Evolutionary conservation across 2,888 invertebrate genomes (phyloP), one percentile per base, ranked within the genome.

Genomic region (Acrobasis consociella): DNA sequence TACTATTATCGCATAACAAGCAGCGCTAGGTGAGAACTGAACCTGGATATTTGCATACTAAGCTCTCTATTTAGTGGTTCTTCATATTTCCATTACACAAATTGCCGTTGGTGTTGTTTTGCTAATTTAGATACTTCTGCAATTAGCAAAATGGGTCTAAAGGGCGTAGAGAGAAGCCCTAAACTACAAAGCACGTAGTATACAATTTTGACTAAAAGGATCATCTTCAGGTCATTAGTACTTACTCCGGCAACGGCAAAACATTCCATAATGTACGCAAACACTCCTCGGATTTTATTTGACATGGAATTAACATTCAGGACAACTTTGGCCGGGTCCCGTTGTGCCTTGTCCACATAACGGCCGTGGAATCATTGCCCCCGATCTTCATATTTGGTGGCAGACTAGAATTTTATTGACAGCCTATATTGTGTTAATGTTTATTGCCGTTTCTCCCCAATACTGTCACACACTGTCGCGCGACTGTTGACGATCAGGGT

Each of bases 221-320:
- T 55, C 16, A 55, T 16, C 55, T 15, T 55, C 16, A 11, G 7
- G 39, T 56, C 9, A 11, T 10, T 17, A 42, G 2, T 56, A 46
- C 42, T 56, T 56, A 56, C 56, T 56, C 42, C 7, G 42, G 66
- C 74, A 78, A 78, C 79, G 70, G 80, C 71, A 73, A 62, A 52
- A 50, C 67, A 70, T 71, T 69, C 66, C 69, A 70, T 69, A 67
- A 62, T 68, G 68, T 72, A 67, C 69, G 46, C 64, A 62, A 62
- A 64, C 65, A 42, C 64, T 66, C 64, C 65, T 63, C 67, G 66
- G 69, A 69, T 72, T 80, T 80, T 79, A 81, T 85, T 83, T 78
- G 78, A 73, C 76, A 72, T 75, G 71, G 68, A 66, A 83, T 89
- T 86, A 80, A 81, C 83, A 89, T 89, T 84, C 90, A 85, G 83